Base-by-base conservation (phyloP, 2,888 invertebrate species). In the Drosophila neotestacea region DNA sequence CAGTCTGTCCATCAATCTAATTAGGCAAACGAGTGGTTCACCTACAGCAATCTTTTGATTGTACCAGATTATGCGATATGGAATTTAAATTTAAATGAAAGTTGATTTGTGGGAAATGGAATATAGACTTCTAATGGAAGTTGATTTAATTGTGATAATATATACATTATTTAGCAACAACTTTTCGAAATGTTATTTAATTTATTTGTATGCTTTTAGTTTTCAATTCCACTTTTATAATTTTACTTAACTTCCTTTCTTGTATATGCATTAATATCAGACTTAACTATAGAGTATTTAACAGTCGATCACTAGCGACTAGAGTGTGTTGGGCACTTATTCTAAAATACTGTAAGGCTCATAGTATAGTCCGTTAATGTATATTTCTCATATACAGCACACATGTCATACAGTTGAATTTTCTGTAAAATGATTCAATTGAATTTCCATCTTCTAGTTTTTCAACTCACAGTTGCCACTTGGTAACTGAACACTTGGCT, bases 1-100 rank as follows among this genome's bases (percentile, higher is more conserved):
- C 59, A 48, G 46, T 47, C 39, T 54, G 56, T 30, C 36, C 36
- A 50, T 64, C 61, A 48, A 54, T 54, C 52, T 42, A 42, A 42
- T 61, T 61, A 51, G 32, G 44, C 38, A 38, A 30, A 38, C 16
- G 47, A 47, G 47, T 47, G 36, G 44, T 36, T 44, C 34, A 44
- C 42, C 34, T 55, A 22, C 32, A 9, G 13, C 16, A 27, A 11
- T 6, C 16, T 30, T 38, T 16, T 6, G 2, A 32, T 28, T 44
- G 16, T 34, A 6, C 30, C 13, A 42, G 42, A 41, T 41, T 22
- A 7, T 7, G 11, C 4, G 13, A n/a, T n/a, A 11, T 38, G 30
- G 6, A 13, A 30, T 27, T 9, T 30, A 30, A 5, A 6, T 30
- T 30, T 7, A 32, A 32, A 32, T 16, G 7, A 16, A 16, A n/a